Evolutionary conservation across 2,888 invertebrate genomes (phyloP), one percentile per base, ranked within the genome.

Genomic region (Morpho deidamia): DNA sequence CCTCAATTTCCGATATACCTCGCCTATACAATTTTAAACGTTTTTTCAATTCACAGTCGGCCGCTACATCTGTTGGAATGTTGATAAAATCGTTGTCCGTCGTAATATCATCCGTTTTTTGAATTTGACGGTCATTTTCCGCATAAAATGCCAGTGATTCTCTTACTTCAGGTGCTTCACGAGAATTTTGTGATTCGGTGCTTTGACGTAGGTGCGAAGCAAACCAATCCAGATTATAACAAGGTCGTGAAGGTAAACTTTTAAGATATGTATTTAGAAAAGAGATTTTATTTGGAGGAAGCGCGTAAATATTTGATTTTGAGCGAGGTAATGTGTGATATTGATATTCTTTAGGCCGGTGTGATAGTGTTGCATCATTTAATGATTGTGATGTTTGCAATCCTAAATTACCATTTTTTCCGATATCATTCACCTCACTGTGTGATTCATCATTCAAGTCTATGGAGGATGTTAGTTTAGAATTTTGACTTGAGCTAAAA

Each of bases 261-360:
- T 83, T 90, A 72, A 90, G 77, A 70, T 90, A 90, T 70, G 90
- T 90, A 68, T 87, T 85, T 56, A 90, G 74, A 71, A 90, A 90
- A 55, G 84, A 83, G 73, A 90, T 77, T 70, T 90, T 89, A 71
- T 87, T 87, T 69, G 78, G 74, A 11, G 88, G 89, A 37, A 72
- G 75, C 58, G 76, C 76, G 70, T 84, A 88, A 60, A 77, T 68
- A 46, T 83, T 80, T 39, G 89, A 88, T 69, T 82, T 81, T 11
- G 87, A 89, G 56, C 89, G 83, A 11, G 70, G 67, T 60, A 88
- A 66, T 59, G 65, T 64, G 52, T 71, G 69, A 58, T 60, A 64
- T 58, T 70, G 70, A 57, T 60, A 63, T 56, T 65, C 66, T 61
- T 75, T 75, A 58, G 61, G 59, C 57, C 62, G 67, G 11, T 64